A percentile compares a stretch with the other conserved stretches of the same genome.
phyloP scores from a whole-genome alignment of 1,140 invertebrate species.

The Anagrus nilaparvatae region DNA sequence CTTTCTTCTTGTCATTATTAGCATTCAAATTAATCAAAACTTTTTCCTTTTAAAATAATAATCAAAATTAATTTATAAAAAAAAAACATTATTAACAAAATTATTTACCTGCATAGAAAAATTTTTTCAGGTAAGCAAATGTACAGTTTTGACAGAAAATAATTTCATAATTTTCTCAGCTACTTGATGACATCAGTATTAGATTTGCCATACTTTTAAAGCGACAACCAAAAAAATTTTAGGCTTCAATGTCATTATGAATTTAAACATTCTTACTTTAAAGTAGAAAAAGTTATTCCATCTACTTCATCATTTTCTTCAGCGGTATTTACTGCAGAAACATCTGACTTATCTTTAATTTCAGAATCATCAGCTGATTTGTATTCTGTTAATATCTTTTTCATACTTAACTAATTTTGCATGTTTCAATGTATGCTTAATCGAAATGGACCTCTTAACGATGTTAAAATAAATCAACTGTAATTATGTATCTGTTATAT shows the following conservation, averaged over 20 bases:
- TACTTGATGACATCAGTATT: conserved; percentile 86
- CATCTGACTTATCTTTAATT: conserved; percentile 50
- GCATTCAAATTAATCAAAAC: conserved; percentile 70
- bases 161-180: conserved; percentile 70
- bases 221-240: conserved; percentile 55
- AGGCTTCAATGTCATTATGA: conserved; percentile 11
- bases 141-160: conserved; percentile 65
- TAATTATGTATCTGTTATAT: no score
- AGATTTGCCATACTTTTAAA: conserved; percentile 97
- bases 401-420: no score
- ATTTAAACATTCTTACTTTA: conserved; percentile 50
- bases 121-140: conserved; percentile 84
- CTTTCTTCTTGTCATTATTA: conserved; percentile 56
- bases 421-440: no score
- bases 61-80: conserved; percentile 4
- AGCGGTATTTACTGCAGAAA: conserved; percentile 41
- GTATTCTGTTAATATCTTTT: conserved; percentile 99
- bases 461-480: no score
- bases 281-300: conserved; percentile 78
- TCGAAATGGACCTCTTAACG: no score
- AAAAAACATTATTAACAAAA: not conserved
- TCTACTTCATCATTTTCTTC: conserved; percentile 63
- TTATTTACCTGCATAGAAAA: conserved; percentile 79
- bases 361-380: conserved; percentile 93
- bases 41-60: conserved; percentile 47